Evolutionary conservation across 2,888 invertebrate species (phyloP).

Genomic region (Cynaeus angustus): DNA sequence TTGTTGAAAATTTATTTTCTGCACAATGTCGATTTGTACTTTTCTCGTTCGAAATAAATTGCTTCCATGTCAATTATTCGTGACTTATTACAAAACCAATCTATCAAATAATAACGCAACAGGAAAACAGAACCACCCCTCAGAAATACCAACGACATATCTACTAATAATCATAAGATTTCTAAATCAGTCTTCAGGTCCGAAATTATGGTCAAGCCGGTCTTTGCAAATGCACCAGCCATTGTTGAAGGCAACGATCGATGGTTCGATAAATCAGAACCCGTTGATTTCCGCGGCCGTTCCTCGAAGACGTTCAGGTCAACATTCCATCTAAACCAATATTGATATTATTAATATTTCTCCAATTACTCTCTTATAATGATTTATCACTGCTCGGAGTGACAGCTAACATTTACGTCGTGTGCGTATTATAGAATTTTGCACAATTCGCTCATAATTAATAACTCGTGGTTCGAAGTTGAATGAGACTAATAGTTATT

Average conservation of each 20-base stretch:
- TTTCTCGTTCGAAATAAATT: no score
- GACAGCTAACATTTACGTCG: slow-evolving; percentile 55
- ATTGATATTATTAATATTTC: slow-evolving; percentile 62
- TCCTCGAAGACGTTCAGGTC: slow-evolving; percentile 44
- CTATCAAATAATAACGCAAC: no score
- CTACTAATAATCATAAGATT: no score
- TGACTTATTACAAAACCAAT: no score
- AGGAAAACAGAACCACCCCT: no score
- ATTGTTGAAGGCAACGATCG: slow-evolving; percentile 10
- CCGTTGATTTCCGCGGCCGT: slow-evolving; percentile 32
- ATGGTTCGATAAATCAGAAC: slow-evolving; percentile 19
- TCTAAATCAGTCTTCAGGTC: neutral
- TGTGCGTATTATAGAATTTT: slow-evolving; percentile 40
- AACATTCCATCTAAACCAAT: slow-evolving; percentile 57
- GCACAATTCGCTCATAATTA: slow-evolving; percentile 53
- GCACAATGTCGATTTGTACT: no score
- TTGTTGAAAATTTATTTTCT: no score
- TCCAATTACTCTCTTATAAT: slow-evolving; percentile 57
- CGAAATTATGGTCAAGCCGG: slow-evolving; percentile 4
- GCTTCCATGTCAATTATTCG: no score
- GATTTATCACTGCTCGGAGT: slow-evolving; percentile 60
- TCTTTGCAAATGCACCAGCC: neutral
- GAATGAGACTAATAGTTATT: slow-evolving; percentile 60
- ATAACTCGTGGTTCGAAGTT: slow-evolving; percentile 55
- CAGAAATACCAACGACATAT: no score